A percentile compares a stretch with the other conserved stretches of the same genome.
Evolutionary conservation across 2,888 invertebrate genomes (phyloP).

Genomic region (Caenorhabditis sp.): DNA sequence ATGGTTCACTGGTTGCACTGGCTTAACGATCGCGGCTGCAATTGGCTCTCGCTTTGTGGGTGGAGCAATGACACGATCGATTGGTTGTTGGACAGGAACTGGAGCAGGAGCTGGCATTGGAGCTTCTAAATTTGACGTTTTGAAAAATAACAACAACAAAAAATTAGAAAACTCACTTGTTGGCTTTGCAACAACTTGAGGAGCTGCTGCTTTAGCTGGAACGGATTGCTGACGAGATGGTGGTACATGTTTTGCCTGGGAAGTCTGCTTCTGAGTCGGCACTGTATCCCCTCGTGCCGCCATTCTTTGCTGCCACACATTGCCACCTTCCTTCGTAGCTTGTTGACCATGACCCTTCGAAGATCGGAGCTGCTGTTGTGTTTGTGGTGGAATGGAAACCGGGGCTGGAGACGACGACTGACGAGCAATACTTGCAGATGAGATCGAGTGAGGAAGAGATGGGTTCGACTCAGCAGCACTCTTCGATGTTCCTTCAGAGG

Average conservation of each 20-base stretch:
- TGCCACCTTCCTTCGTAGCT: conserved; percentile 86
- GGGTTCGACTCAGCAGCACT: conserved; percentile 19
- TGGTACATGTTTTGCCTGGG: background rate
- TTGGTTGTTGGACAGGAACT: background rate
- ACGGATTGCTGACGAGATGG: background rate
- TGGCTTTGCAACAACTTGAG: conserved; percentile 9
- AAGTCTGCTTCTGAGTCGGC: background rate
- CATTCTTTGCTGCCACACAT: conserved; percentile 87
- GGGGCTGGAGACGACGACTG: conserved; percentile 65
- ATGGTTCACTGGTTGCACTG: conserved; percentile 15
- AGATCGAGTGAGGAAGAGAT: conserved; percentile 26
- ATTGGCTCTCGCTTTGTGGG: conserved; percentile 26
- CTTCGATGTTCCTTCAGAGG: conserved; percentile 64
- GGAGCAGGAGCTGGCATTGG: background rate
- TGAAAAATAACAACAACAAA: background rate
- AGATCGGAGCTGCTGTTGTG: background rate
- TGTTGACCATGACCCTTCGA: conserved; percentile 86
- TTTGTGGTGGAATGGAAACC: background rate
- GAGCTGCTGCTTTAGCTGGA: background rate
- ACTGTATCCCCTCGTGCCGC: conserved; percentile 86
- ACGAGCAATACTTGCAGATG: conserved; percentile 24
- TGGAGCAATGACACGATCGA: conserved; percentile 50
- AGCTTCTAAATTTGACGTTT: background rate
- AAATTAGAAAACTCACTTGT: background rate
- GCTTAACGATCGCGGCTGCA: conserved; percentile 36